Conservation (phyloP, 2,888 invertebrate species). For the Helleia helle region DNA sequence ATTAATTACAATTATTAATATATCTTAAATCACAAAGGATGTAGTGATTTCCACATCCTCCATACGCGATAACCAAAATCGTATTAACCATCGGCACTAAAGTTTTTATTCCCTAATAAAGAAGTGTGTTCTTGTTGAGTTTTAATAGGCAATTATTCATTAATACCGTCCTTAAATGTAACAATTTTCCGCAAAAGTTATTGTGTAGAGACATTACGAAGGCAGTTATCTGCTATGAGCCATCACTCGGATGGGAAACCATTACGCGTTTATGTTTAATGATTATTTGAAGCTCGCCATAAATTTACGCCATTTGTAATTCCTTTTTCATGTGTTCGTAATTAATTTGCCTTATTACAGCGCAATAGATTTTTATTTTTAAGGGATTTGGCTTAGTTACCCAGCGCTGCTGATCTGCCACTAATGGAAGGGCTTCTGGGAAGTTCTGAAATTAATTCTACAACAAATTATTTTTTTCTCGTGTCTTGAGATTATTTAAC, state of each 20-base stretch:
- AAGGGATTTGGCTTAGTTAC: neutral
- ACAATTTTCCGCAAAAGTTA: conserved; percentile 56
- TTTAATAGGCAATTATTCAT: conserved; percentile 62
- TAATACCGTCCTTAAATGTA: conserved; percentile 58
- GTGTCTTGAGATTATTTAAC: no score
- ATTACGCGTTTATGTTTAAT: conserved; percentile 68
- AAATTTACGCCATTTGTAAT: conserved; percentile 58
- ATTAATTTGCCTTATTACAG: conserved; percentile 40
- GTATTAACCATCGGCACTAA: conserved; percentile 20
- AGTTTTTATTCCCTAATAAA: conserved; percentile 38
- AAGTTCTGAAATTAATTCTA: no score
- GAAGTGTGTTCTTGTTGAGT: conserved; percentile 52
- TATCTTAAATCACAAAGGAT: no score
- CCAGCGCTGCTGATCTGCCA: no score
- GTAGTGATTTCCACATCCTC: no score
- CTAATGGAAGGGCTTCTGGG: no score
- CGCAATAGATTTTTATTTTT: conserved; percentile 36
- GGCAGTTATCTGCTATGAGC: conserved; percentile 60
- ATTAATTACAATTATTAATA: no score
- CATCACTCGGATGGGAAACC: conserved; percentile 64
- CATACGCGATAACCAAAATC: conserved; percentile 6
- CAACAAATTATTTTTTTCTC: no score
- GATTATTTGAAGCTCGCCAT: conserved; percentile 64
- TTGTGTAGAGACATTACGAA: conserved; percentile 60
- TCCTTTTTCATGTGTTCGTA: conserved; percentile 31